These are phyloP conservation scores for Drosophila busckii DNA, from an alignment of 1,140 invertebrate genomes.

Conservation along the genomic window DNA sequence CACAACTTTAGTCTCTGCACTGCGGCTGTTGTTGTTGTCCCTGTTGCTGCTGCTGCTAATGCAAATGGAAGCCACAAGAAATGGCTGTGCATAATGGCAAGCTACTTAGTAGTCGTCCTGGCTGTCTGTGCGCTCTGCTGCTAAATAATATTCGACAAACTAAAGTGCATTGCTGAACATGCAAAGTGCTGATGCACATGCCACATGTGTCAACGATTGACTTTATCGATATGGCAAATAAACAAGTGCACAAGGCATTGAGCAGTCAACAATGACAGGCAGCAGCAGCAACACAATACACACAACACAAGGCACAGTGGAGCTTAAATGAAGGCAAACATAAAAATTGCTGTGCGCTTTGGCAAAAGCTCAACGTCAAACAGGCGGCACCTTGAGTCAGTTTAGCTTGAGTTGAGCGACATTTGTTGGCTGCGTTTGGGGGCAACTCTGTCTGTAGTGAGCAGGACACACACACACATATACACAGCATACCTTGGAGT, in stretches of 20 bases:
- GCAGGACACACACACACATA: too few species aligned
- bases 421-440: too few species aligned
- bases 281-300: conserved; percentile 6
- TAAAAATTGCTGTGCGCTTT: conserved; percentile 17
- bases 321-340: conserved; percentile 45
- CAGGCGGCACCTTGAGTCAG: too few species aligned
- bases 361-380: too few species aligned
- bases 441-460: too few species aligned
- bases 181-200: conserved; percentile 38
- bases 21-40: conserved; percentile 15
- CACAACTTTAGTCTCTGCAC: conserved; percentile 4
- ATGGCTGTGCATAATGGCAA: conserved; percentile 60
- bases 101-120: conserved; percentile 38
- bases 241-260: conserved; percentile 20
- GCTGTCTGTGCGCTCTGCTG: not conserved
- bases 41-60: conserved; percentile 29
- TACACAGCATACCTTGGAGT: too few species aligned
- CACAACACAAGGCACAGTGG: not conserved
- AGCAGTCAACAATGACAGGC: conserved; percentile 33
- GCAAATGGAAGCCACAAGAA: conserved; percentile 57
- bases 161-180: conserved; percentile 40
- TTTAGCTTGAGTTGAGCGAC: too few species aligned
- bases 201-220: conserved; percentile 9
- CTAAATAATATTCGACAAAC: conserved; percentile 49
- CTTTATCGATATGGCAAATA: conserved; percentile 29